Conservation (phyloP, 2,797 vertebrate species). For the Octomys mimax region DNA sequence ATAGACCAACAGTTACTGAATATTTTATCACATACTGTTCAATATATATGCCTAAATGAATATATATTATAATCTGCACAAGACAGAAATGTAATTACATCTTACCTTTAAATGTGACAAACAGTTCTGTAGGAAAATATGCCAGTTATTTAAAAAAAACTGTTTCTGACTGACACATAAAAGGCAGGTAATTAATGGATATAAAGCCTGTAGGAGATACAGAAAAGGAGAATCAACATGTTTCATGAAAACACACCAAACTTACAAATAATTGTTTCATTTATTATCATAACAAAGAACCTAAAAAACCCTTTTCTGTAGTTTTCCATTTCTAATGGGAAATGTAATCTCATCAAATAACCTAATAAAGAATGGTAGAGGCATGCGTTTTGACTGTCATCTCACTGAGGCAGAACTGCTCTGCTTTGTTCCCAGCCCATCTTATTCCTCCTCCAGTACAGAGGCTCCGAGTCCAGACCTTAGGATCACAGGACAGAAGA, state of each 20-base stretch:
- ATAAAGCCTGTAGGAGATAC: slow-evolving; percentile 93
- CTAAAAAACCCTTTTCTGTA: neutral
- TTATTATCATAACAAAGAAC: slow-evolving; percentile 21
- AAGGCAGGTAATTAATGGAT: slow-evolving; percentile 99
- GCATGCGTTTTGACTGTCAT: neutral
- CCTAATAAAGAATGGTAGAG: neutral
- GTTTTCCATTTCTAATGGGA: slow-evolving; percentile 4
- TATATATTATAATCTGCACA: slow-evolving; percentile 55
- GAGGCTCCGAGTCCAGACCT: neutral
- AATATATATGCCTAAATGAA: slow-evolving; percentile 19
- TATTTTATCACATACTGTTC: neutral
- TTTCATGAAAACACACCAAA: neutral
- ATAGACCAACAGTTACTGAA: neutral
- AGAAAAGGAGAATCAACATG: slow-evolving; percentile 81
- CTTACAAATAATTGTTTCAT: slow-evolving; percentile 7
- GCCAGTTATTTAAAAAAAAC: slow-evolving; percentile 99
- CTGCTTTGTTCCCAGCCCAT: neutral
- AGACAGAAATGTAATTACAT: slow-evolving; percentile 77
- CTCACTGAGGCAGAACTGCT: neutral
- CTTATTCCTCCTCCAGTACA: accelerated
- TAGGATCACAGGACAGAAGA: neutral
- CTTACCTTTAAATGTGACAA: slow-evolving; percentile 99
- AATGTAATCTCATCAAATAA: neutral
- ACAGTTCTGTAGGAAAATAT: slow-evolving; percentile 99
- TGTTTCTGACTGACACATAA: slow-evolving; percentile 99